Evolutionary conservation across 2,888 invertebrate species (phyloP), one percentile per base, ranked within the genome.

Genomic region (Leptarthrus brevirostris): DNA sequence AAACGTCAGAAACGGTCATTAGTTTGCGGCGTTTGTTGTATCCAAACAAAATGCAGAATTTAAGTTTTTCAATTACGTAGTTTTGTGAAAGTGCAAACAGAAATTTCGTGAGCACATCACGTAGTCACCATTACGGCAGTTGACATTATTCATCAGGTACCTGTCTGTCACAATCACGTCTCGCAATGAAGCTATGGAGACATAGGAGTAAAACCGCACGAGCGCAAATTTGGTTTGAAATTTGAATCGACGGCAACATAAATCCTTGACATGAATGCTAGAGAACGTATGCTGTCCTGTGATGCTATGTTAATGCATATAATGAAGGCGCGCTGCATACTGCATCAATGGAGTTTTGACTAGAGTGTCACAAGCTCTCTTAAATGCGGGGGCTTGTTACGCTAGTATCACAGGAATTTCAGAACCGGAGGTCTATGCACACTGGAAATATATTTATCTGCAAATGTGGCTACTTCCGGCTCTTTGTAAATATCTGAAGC

Each of bases 231-330:
- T 47, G 44, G 64, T 64, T 64, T 47, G 36, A 64, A 64, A 64
- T 64, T 64, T 64, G 64, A 64, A 64, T 64, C 64, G 64, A 64
- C 47, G 44, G 64, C 64, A 64, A 44, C 64, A 64, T 64, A 64
- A 64, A 64, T 64, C 64, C 64, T 47, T 14, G 8, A 44, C 64
- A 64, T 20, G 64, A 22, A 64, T 64, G 47, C 44, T 14, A 12
- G 44, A 64, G 47, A 36, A 58, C 36, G 36, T 16, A n/a, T 34
- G 58, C 36, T 20, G 18, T 36, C 18, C 12, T 18, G 18, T 58
- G 36, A 24, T 56, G 30, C 30, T 36, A 34, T 16, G 58, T 34
- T 58, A 58, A 58, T 58, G 58, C 58, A 58, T 20, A 18, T 58
- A 58, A 58, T 58, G 36, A 58, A 58, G 58, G 58, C 22, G 36